Conservation (phyloP, 2,797 vertebrate species). For the Selene dorsalis region DNA sequence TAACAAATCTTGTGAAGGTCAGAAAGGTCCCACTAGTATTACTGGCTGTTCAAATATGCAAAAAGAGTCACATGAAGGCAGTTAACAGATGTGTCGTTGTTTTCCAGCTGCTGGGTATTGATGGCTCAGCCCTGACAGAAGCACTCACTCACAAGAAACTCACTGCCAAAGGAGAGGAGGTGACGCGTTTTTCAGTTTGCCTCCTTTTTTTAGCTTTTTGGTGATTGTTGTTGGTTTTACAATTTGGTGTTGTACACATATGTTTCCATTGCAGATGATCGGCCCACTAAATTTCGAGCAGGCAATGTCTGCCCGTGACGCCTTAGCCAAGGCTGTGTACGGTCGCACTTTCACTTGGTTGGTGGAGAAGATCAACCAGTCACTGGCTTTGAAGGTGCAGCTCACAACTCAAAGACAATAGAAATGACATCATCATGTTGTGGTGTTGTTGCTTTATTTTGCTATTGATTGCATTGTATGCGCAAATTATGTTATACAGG, state of each 20-base stretch:
- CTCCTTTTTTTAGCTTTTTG: background rate
- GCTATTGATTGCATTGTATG: conserved; percentile 15
- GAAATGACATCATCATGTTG: background rate
- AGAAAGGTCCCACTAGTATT: conserved; percentile 65
- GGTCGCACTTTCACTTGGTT: conserved; percentile 96
- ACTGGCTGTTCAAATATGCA: conserved; percentile 43
- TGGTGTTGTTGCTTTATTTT: background rate
- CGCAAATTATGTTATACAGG: conserved; percentile 77
- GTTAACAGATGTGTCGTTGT: conserved; percentile 64
- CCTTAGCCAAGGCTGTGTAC: conserved; percentile 93
- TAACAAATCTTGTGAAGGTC: conserved; percentile 91
- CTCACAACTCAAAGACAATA: background rate
- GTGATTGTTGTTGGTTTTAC: background rate
- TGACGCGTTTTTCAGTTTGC: conserved; percentile 62
- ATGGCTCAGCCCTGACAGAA: conserved; percentile 86
- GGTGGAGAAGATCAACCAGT: conserved; percentile 95
- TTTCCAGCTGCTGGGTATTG: conserved; percentile 91
- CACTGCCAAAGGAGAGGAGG: conserved; percentile 97
- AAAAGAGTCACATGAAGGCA: conserved; percentile 15
- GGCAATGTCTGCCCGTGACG: conserved; percentile 91
- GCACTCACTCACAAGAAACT: conserved; percentile 97
- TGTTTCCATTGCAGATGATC: conserved; percentile 87
- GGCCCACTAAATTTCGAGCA: conserved; percentile 95
- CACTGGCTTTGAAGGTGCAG: conserved; percentile 90
- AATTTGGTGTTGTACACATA: background rate